phyloP scores from a whole-genome alignment of 1,140 invertebrate genomes.

The Drosophila eugracilis region DNA sequence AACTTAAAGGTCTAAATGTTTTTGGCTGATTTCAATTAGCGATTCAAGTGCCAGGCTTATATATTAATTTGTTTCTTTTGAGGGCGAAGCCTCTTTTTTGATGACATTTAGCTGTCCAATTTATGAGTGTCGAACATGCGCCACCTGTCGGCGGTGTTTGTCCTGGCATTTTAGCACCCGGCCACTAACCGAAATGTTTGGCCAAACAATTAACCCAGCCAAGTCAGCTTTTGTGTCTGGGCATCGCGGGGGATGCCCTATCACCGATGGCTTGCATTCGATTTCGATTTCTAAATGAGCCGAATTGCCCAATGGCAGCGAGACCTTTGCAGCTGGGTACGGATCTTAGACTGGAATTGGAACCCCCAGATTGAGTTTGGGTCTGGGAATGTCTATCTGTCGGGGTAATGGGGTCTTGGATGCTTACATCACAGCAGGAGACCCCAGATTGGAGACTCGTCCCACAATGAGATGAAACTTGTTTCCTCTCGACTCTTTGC shows the following conservation, averaged over 20 bases:
- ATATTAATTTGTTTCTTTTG: slow-evolving; percentile 1
- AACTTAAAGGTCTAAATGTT: slow-evolving; percentile 32
- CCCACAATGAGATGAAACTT: slow-evolving; percentile 60
- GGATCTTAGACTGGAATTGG: slow-evolving; percentile 22
- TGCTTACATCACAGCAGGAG: slow-evolving; percentile 77
- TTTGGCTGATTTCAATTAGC: slow-evolving; percentile 69
- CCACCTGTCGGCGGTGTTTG: slow-evolving; percentile 63
- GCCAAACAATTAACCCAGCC: slow-evolving; percentile 47
- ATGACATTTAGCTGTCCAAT: slow-evolving; percentile 49
- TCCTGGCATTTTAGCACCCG: slow-evolving; percentile 50
- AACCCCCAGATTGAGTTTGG: slow-evolving; percentile 17
- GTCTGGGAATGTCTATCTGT: slow-evolving; percentile 7
- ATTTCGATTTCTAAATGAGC: slow-evolving; percentile 51
- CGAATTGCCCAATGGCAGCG: slow-evolving; percentile 38
- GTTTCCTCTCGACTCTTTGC: slow-evolving; percentile 64
- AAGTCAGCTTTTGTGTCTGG: slow-evolving; percentile 19
- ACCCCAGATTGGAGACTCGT: slow-evolving; percentile 38
- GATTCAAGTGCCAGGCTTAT: slow-evolving; percentile 27
- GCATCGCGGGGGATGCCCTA: slow-evolving; percentile 37
- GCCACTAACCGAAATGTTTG: slow-evolving; percentile 60
- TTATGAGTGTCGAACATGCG: slow-evolving; percentile 44
- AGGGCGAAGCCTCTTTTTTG: slow-evolving; percentile 33
- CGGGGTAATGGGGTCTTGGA: slow-evolving; percentile 22
- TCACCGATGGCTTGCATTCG: slow-evolving; percentile 31
- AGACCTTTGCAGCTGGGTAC: slow-evolving; percentile 44